A percentile compares a stretch with the other conserved stretches of the same genome.
Evolutionary conservation across 2,113 vertebrate genomes (phyloP).

Genomic region (Lasiurus borealis): DNA sequence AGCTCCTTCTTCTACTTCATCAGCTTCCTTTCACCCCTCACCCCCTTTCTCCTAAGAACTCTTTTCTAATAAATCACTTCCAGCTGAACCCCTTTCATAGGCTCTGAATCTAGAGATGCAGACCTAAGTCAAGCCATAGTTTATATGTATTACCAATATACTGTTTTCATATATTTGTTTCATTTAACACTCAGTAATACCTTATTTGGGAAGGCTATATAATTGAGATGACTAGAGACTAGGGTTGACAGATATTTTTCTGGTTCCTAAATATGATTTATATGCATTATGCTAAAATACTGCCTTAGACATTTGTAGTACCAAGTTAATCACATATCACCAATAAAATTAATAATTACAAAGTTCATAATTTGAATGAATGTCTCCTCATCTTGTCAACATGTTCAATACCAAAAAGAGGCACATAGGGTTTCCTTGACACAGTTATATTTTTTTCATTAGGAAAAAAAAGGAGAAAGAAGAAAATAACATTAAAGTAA

Average conservation of each 20-base stretch:
- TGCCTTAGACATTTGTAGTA: not conserved
- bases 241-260: not conserved
- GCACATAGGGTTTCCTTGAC: not conserved
- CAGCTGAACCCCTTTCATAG: not conserved
- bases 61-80: not conserved
- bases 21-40: not conserved
- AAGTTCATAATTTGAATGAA: not conserved
- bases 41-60: not conserved
- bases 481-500: not conserved
- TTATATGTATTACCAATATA: not conserved
- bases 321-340: not conserved
- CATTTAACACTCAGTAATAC: not conserved
- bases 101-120: not conserved
- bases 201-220: not conserved
- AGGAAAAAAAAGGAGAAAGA: not conserved
- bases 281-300: not conserved
- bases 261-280: not conserved
- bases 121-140: not conserved
- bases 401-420: not conserved
- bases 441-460: conserved; percentile 38
- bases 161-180: not conserved
- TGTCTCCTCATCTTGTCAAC: not conserved
- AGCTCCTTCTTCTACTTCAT: not conserved
- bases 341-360: not conserved
- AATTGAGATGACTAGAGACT: not conserved